phyloP scores from a whole-genome alignment of 2,888 invertebrate genomes.

The Argynnis bischoffii region DNA sequence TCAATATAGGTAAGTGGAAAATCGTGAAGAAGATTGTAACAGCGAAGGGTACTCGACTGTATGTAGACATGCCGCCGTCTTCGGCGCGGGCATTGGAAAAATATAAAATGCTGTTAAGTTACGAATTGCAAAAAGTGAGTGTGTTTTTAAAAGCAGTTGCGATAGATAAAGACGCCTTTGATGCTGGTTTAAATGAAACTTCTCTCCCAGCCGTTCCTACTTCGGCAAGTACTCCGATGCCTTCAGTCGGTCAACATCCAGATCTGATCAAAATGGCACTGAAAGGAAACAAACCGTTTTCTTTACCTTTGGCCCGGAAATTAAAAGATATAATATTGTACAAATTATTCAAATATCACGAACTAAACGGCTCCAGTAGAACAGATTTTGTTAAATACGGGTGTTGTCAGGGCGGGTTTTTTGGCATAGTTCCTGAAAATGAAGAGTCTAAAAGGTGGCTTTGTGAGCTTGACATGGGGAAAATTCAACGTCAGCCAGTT shows the following conservation, averaged over 20 bases:
- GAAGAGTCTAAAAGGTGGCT: conserved; percentile 63
- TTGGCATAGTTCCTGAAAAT: conserved; percentile 67
- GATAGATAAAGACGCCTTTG: conserved; percentile 68
- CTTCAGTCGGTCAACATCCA: conserved; percentile 52
- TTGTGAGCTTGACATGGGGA: conserved; percentile 54
- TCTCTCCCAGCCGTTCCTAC: conserved; percentile 47
- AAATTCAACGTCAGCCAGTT: conserved; percentile 51
- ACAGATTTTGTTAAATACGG: conserved; percentile 70
- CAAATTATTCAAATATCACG: conserved; percentile 62
- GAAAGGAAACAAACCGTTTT: conserved; percentile 56
- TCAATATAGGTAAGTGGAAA: conserved; percentile 70
- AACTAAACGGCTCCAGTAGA: conserved; percentile 47
- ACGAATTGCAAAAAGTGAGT: conserved; percentile 70
- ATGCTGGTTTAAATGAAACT: conserved; percentile 57
- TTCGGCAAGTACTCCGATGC: conserved; percentile 55
- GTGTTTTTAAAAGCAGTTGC: conserved; percentile 69
- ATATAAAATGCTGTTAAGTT: conserved; percentile 66
- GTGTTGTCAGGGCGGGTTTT: conserved; percentile 57
- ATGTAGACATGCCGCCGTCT: conserved; percentile 72
- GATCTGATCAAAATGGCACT: conserved; percentile 58
- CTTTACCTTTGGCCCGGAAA: conserved; percentile 55
- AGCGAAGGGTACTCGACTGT: conserved; percentile 64
- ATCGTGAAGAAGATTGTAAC: conserved; percentile 66
- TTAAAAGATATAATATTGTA: conserved; percentile 66
- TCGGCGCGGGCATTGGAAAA: conserved; percentile 64